These are phyloP conservation scores for Pinna nobilis DNA, from an alignment of 1,140 invertebrate genomes.

Conservation along the genomic window DNA sequence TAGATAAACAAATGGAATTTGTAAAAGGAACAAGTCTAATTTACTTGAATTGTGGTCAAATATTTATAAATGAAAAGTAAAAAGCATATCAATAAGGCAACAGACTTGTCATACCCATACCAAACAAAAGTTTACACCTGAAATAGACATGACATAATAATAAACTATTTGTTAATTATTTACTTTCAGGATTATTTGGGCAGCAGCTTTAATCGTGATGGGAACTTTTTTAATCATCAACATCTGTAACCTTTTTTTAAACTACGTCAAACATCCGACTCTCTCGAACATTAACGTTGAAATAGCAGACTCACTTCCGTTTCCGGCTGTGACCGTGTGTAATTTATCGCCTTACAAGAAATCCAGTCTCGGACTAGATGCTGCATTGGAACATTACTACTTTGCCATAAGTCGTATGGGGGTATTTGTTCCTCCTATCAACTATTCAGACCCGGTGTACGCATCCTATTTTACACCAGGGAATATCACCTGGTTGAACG, in stretches of 20 bases:
- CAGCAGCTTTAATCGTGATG: conserved; percentile 16
- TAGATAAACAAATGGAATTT: too few species aligned
- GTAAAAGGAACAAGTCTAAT: too few species aligned
- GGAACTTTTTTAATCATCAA: conserved; percentile 1
- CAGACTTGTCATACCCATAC: too few species aligned
- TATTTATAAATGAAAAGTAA: too few species aligned
- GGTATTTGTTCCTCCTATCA: not conserved
- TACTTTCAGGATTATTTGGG: conserved; percentile 16
- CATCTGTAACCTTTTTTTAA: not conserved
- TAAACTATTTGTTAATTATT: not conserved
- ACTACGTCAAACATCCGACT: conserved; percentile 25
- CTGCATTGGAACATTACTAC: not conserved
- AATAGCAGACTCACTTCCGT: not conserved
- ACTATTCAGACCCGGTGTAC: conserved; percentile 23
- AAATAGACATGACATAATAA: not conserved
- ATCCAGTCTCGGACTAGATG: not conserved
- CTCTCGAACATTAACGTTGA: conserved; percentile 17
- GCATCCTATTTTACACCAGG: not conserved
- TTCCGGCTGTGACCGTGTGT: conserved; percentile 28
- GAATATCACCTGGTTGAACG: conserved; percentile 8
- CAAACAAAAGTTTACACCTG: too few species aligned
- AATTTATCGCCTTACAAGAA: conserved; percentile 21
- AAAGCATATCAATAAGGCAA: too few species aligned
- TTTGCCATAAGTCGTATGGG: conserved; percentile 18
- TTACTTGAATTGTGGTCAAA: too few species aligned